Evolutionary conservation across 2,113 vertebrate genomes (phyloP).

Genomic region (Bubo blakistoni): DNA sequence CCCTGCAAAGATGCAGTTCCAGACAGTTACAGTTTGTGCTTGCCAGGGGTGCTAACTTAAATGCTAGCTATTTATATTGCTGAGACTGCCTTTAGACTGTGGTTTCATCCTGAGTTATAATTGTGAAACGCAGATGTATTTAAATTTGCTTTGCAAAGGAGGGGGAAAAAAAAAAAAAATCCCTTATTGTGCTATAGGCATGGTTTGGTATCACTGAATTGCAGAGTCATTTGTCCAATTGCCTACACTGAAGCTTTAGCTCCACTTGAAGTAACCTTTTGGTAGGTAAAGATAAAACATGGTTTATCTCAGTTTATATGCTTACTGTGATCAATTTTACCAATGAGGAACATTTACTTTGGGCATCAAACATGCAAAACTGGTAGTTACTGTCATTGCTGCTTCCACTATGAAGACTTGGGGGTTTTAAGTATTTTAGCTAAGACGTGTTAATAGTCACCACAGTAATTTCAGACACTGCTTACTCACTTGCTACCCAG

Average conservation of each 20-base stretch:
- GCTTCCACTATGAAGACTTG: neutral
- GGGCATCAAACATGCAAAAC: neutral
- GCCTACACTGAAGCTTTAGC: neutral
- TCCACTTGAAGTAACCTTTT: neutral
- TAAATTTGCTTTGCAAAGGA: neutral
- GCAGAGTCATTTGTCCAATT: neutral
- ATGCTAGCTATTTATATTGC: neutral
- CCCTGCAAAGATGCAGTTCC: accelerated
- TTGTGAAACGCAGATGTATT: neutral
- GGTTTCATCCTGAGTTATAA: neutral
- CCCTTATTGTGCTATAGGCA: neutral
- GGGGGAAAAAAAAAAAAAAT: too few species aligned
- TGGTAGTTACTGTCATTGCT: neutral
- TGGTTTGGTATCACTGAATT: neutral
- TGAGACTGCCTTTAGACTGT: neutral
- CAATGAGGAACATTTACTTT: neutral
- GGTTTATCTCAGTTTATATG: neutral
- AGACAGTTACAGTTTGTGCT: neutral
- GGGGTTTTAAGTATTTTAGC: neutral
- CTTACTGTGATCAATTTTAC: neutral
- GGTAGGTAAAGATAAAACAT: neutral
- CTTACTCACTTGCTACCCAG: neutral
- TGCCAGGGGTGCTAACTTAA: neutral
- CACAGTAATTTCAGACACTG: neutral
- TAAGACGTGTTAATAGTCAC: neutral